Conservation (phyloP, 92 coral and sea anemone species). For the Umimayanthus chanpuru region DNA sequence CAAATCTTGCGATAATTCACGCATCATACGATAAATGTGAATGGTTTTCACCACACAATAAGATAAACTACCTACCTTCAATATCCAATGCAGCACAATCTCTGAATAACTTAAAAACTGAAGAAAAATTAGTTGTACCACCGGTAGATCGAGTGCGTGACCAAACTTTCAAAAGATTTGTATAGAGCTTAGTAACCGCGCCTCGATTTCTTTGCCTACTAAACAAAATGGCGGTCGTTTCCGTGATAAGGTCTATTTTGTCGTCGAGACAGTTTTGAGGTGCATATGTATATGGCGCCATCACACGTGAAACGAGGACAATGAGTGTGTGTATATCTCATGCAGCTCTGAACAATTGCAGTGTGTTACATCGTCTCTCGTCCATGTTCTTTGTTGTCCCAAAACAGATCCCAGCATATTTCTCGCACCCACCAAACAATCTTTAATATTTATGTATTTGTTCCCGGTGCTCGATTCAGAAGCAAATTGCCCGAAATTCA, state of each 20-base stretch:
- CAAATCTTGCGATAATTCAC: constrained; percentile 1
- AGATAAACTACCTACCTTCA: constrained; percentile 37
- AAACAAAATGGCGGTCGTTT: constrained; percentile 18
- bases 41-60: constrained; percentile 25
- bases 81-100: constrained; percentile 24
- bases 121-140: neutral
- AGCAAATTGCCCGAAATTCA: no score
- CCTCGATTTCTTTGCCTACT: constrained; percentile 27
- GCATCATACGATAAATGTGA: constrained; percentile 21
- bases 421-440: no score
- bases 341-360: no score
- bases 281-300: no score
- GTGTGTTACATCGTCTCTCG: no score
- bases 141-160: neutral
- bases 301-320: no score
- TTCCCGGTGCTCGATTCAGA: no score
- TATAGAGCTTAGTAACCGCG: constrained; percentile 35
- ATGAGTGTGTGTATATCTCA: no score
- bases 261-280: no score
- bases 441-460: no score
- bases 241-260: constrained; percentile 25
- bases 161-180: constrained; percentile 7
- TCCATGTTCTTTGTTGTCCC: no score
- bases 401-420: no score
- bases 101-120: neutral